A percentile compares a stretch with the other conserved stretches of the same genome.
Evolutionary conservation across 2,888 invertebrate genomes (phyloP).

Genomic region (Bedellia somnulentella): DNA sequence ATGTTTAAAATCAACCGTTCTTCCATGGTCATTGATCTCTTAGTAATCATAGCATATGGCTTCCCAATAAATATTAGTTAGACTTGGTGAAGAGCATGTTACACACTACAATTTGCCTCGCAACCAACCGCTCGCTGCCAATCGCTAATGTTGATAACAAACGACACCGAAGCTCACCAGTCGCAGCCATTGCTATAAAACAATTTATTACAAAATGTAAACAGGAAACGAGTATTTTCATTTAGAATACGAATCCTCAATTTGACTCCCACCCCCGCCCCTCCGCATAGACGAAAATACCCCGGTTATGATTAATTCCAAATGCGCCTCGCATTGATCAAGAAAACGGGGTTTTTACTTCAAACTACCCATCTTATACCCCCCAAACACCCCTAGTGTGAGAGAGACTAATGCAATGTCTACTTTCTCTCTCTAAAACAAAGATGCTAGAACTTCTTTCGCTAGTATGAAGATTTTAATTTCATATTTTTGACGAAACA

Average conservation of each 20-base stretch:
- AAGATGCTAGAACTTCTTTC: slow-evolving; percentile 63
- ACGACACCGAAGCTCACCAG: too few relatives aligned
- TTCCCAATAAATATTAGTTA: too few relatives aligned
- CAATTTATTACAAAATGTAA: slow-evolving; percentile 62
- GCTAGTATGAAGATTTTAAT: slow-evolving; percentile 63
- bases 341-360: slow-evolving; percentile 58
- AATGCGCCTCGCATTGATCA: slow-evolving; percentile 61
- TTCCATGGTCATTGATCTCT: too few relatives aligned
- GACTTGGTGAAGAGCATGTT: too few relatives aligned
- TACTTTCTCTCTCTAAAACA: slow-evolving; percentile 57
- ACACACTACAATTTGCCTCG: too few relatives aligned
- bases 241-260: slow-evolving; percentile 57
- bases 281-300: slow-evolving; percentile 55
- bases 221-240: slow-evolving; percentile 61
- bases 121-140: too few relatives aligned
- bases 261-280: slow-evolving; percentile 20
- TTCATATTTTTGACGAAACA: slow-evolving; percentile 61
- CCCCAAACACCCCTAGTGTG: slow-evolving; percentile 18
- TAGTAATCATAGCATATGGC: too few relatives aligned
- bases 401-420: slow-evolving; percentile 55
- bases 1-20: too few relatives aligned
- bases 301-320: slow-evolving; percentile 61
- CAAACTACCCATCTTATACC: slow-evolving; percentile 53
- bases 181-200: slow-evolving; percentile 49
- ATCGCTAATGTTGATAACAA: too few relatives aligned